Conservation (phyloP, 1,140 invertebrate species). For the Ostrea denselamellosa region DNA sequence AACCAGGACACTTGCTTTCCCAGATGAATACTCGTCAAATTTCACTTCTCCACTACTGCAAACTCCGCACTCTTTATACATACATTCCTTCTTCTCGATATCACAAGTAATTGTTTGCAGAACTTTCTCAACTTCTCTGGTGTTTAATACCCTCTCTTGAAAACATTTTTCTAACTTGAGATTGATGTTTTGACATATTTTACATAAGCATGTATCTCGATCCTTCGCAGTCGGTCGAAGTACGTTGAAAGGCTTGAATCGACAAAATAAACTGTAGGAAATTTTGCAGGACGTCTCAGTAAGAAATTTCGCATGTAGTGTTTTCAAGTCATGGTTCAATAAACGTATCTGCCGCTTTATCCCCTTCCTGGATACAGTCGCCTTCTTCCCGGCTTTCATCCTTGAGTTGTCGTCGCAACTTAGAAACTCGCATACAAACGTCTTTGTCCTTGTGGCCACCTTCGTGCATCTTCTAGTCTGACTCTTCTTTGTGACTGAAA, state of each 20-base stretch:
- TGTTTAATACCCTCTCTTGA: constrained; percentile 3
- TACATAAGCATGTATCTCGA: constrained; percentile 50
- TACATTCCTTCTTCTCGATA: constrained; percentile 42
- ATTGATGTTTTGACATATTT: constrained; percentile 14
- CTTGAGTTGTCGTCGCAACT: constrained; percentile 46
- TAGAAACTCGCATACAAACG: not conserved
- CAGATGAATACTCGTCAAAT: not conserved
- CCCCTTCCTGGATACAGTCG: constrained; percentile 28
- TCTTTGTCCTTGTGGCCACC: not conserved
- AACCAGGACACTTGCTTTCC: constrained; percentile 38
- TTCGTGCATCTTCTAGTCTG: not conserved
- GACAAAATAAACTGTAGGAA: constrained; percentile 51
- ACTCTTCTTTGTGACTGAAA: not conserved
- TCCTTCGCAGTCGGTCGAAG: constrained; percentile 41
- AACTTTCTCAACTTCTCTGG: constrained; percentile 24
- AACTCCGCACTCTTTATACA: constrained; percentile 39
- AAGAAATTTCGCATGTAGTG: constrained; percentile 43
- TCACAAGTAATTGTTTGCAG: constrained; percentile 35
- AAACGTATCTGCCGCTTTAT: constrained; percentile 47
- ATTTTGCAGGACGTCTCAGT: constrained; percentile 44
- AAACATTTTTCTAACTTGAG: constrained; percentile 6
- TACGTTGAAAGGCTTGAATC: constrained; percentile 43
- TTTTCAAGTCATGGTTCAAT: constrained; percentile 43
- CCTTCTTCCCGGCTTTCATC: constrained; percentile 40
- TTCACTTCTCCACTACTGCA: constrained; percentile 34